Evolutionary conservation across 2,113 vertebrate genomes (phyloP).

Genomic region (Ptilorrhoa leucosticta): DNA sequence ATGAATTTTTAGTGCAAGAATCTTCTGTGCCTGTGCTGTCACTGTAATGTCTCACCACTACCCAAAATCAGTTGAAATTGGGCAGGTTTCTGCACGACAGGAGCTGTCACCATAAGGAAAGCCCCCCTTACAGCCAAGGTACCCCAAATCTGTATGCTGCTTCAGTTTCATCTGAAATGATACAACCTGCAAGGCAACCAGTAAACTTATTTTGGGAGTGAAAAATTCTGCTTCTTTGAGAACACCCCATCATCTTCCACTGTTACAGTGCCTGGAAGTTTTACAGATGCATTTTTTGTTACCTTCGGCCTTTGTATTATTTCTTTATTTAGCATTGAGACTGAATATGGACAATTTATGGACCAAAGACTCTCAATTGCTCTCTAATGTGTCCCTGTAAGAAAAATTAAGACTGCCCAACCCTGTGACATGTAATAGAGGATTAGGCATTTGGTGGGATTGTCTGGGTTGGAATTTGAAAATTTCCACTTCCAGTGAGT

Average conservation of each 20-base stretch:
- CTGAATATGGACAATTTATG: not conserved
- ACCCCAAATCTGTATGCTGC: not conserved
- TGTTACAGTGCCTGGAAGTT: not conserved
- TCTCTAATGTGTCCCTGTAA: not conserved
- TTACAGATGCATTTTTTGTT: not conserved
- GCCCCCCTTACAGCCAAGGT: not conserved
- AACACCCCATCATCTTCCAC: not conserved
- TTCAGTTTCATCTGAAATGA: not conserved
- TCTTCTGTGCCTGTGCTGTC: not conserved
- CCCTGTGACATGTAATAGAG: not conserved
- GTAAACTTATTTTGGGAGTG: not conserved
- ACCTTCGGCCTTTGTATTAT: not conserved
- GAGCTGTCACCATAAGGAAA: not conserved
- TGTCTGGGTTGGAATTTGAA: not conserved
- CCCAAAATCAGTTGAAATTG: not conserved
- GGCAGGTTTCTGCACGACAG: not conserved
- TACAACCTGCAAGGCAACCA: not conserved
- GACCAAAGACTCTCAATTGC: not conserved
- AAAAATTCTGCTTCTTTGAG: not conserved
- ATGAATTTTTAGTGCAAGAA: not conserved
- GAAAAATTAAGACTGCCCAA: not conserved
- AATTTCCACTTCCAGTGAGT: not conserved
- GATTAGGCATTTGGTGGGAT: not conserved
- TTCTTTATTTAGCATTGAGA: not conserved
- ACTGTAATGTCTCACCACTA: rapidly evolving